Base-by-base conservation (phyloP, 2,113 vertebrate species). In the Aphyosemion australe region DNA sequence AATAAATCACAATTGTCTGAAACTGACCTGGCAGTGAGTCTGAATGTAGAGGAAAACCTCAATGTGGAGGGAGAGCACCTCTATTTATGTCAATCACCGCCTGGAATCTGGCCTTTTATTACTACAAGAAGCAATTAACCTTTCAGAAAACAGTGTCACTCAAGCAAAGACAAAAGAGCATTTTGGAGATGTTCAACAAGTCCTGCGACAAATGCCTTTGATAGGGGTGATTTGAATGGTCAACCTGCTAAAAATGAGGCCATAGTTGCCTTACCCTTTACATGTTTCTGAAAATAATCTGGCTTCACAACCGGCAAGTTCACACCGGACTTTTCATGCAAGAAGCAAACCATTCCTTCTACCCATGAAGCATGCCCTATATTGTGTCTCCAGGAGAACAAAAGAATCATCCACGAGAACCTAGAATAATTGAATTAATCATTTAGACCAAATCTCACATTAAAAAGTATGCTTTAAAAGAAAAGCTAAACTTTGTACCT, bases 1-100 rank as follows among this genome's bases (percentile, higher is more conserved):
- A 91, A 92, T 91, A 90, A 91, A 93, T 93, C 90, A 88, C 81
- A 87, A 85, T 87, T 86, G 86, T 92, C 83, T 79, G 84, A 89
- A 89, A 80, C 65, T 90, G 86, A 91, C 89, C 87, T 72, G 78
- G 68, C 79, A 85, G 80, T 47, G 34, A 80, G 85, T 85, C 77
- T 87, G 80, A 86, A 82, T 76, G 15, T 69, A 61, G 85, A 76
- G 69, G 73, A 78, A 80, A 83, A 82, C 76, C 84, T 84, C 76
- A 3, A 54, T 20, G 66, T 66, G 63, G 71, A 82, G 69, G 78
- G 64, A 86, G 83, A 68, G 71, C 82, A 80, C 69, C 86, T 85
- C 89, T 76, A 88, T 89, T 91, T 87, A 82, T 91, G 91, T 91
- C 90, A 89, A 88, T 89, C 90, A 90, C 65, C 59, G 84, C 47